Evolutionary conservation across 2,113 vertebrate species (phyloP).

Genomic region (Aepyceros melampus): DNA sequence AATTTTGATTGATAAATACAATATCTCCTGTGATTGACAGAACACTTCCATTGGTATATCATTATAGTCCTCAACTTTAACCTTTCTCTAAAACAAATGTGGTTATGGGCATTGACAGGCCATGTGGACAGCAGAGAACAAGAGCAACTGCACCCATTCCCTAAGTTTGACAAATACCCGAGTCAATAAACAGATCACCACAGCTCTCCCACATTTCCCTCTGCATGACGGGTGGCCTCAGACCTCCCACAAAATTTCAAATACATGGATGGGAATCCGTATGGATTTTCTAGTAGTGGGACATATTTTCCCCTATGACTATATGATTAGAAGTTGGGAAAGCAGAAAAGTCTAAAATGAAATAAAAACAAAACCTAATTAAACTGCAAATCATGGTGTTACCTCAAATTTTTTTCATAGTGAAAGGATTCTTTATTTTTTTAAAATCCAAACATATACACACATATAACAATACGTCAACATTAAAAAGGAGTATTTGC

Average conservation of each 20-base stretch:
- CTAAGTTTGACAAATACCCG: neutral
- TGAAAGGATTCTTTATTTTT: neutral
- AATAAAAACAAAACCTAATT: neutral
- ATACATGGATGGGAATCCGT: rapidly evolving
- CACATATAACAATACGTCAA: neutral
- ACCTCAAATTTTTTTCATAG: neutral
- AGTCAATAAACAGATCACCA: neutral
- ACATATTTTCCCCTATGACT: neutral
- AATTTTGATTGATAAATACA: neutral
- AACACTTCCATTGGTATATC: neutral
- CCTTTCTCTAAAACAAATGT: neutral
- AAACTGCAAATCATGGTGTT: neutral
- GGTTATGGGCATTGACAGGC: neutral
- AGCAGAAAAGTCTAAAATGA: neutral
- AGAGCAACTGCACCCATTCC: neutral
- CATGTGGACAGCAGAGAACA: neutral
- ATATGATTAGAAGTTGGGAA: neutral
- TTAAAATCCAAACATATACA: neutral
- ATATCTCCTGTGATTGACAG: neutral
- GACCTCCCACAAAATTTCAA: neutral
- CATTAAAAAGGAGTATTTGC: neutral
- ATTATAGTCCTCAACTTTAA: neutral
- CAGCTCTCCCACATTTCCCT: neutral
- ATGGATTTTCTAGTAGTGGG: neutral
- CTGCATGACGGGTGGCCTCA: neutral